Conservation (phyloP, 1,140 invertebrate species). For the Dendroctonus valens region DNA sequence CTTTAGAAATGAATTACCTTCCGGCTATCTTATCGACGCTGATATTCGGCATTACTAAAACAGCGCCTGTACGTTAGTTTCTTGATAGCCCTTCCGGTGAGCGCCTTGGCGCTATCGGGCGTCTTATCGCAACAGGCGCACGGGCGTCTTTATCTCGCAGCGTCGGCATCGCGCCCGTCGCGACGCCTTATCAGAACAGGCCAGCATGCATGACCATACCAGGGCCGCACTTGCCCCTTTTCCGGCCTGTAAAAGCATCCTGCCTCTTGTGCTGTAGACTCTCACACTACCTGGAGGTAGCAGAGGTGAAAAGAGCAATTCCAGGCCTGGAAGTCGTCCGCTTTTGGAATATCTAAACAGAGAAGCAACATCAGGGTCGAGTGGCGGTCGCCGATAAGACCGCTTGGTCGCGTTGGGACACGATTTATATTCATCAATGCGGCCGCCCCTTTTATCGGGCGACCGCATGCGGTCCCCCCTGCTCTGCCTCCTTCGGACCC, state of each 20-base stretch:
- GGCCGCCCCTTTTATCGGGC: conserved; percentile 10
- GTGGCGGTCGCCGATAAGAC: conserved; percentile 12
- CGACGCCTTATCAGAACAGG: conserved; percentile 18
- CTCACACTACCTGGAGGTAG: too few species aligned
- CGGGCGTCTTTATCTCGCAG: conserved; percentile 4
- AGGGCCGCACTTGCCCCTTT: conserved; percentile 7
- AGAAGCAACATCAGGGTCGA: conserved; percentile 9
- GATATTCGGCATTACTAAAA: conserved; percentile 19
- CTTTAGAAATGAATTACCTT: conserved; percentile 14
- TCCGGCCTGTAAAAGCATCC: not conserved
- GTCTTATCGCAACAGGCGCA: conserved; percentile 2
- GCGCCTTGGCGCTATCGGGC: conserved; percentile 17
- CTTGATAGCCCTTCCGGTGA: conserved; percentile 24
- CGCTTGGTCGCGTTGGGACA: conserved; percentile 9
- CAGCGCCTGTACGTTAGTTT: conserved; percentile 23
- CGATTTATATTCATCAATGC: conserved; percentile 22
- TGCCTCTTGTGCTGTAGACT: too few species aligned
- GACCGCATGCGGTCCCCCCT: conserved; percentile 3
- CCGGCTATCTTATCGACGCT: conserved; percentile 17
- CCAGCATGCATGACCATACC: conserved; percentile 11
- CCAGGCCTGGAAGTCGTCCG: conserved; percentile 7
- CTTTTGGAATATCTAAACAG: conserved; percentile 20
- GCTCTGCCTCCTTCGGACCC: conserved; percentile 7
- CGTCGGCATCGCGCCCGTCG: conserved; percentile 19
- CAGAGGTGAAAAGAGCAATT: not conserved